Evolutionary conservation across 2,113 vertebrate genomes (phyloP).

Genomic region (Dasyprocta punctata): DNA sequence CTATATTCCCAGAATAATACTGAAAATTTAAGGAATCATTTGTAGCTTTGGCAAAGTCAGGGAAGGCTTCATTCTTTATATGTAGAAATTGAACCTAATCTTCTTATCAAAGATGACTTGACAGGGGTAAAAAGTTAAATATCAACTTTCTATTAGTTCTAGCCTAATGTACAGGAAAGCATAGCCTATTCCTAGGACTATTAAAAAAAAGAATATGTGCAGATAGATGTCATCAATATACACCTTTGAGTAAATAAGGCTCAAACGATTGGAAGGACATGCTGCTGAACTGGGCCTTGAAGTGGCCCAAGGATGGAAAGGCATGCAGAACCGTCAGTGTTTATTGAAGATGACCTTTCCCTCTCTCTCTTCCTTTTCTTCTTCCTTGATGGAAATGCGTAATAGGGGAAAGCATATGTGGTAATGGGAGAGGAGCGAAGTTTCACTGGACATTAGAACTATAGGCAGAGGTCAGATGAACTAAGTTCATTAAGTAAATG

Average conservation of each 20-base stretch:
- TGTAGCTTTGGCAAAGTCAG: neutral
- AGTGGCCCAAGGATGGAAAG: neutral
- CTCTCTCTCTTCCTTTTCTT: fast-evolving
- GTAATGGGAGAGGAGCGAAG: neutral
- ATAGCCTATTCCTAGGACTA: slow-evolving; percentile 33
- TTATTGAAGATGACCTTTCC: neutral
- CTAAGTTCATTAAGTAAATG: neutral
- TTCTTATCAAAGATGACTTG: slow-evolving; percentile 1
- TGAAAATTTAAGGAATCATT: slow-evolving; percentile 17
- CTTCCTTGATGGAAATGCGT: neutral
- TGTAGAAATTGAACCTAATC: neutral
- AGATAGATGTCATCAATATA: neutral
- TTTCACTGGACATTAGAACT: neutral
- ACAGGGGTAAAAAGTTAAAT: slow-evolving; percentile 28
- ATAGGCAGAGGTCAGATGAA: neutral
- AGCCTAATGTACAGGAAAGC: neutral
- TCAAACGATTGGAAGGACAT: slow-evolving; percentile 27
- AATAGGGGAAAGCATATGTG: neutral
- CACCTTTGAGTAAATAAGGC: slow-evolving; percentile 44
- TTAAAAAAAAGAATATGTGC: neutral
- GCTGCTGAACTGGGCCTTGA: neutral
- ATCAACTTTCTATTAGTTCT: slow-evolving; percentile 60
- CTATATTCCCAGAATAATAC: slow-evolving; percentile 40
- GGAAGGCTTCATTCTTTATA: neutral
- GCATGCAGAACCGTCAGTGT: neutral